These are phyloP conservation scores for Spatulosminthurus flaviceps DNA, from an alignment of 2,888 invertebrate genomes.

Conservation along the genomic window DNA sequence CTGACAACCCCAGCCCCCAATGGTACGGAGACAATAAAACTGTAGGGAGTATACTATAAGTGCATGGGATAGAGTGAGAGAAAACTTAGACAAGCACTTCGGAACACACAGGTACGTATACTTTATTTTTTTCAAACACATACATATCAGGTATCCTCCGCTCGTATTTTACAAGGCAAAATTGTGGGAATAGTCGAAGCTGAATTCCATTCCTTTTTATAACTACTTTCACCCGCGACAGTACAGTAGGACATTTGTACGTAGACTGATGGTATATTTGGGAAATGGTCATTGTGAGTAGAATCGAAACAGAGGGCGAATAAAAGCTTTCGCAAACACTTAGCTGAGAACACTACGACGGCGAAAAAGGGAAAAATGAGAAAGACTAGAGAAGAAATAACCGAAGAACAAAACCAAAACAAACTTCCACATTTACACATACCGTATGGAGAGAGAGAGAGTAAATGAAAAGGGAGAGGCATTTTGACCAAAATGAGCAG, in stretches of 20 bases:
- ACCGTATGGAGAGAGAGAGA: too few species aligned
- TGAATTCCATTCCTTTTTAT: too few species aligned
- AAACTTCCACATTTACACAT: neutral
- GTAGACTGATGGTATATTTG: too few species aligned
- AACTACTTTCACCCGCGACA: too few species aligned
- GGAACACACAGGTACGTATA: too few species aligned
- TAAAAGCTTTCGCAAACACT: neutral
- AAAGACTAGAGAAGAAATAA: neutral
- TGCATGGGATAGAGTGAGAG: slow-evolving; percentile 19
- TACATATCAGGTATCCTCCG: too few species aligned
- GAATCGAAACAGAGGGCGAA: neutral
- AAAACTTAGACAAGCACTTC: neutral
- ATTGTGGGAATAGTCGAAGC: too few species aligned
- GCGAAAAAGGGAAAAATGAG: neutral
- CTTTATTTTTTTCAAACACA: too few species aligned
- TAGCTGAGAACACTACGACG: neutral
- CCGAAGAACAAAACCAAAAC: neutral
- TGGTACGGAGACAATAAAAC: slow-evolving; percentile 14
- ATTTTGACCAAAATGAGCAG: too few species aligned
- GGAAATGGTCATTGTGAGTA: neutral
- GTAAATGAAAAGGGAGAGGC: too few species aligned
- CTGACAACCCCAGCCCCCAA: neutral
- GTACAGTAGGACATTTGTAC: too few species aligned
- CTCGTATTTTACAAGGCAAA: too few species aligned
- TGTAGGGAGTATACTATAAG: slow-evolving; percentile 3